These are phyloP conservation scores for Drosophila insularis DNA, from an alignment of 1,140 invertebrate genomes.

Conservation along the genomic window DNA sequence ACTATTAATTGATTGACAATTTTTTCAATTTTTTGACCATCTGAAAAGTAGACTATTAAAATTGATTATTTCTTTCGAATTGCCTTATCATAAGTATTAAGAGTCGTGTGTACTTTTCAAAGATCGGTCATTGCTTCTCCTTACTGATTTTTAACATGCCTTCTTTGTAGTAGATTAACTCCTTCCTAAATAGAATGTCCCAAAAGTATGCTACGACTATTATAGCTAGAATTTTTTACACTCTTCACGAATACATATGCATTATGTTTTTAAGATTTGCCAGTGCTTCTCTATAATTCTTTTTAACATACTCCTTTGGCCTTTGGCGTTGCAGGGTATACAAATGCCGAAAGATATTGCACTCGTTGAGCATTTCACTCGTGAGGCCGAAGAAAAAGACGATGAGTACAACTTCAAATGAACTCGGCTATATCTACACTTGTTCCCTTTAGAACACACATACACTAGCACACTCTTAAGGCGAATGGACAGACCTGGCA, in stretches of 20 bases:
- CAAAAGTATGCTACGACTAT: background rate
- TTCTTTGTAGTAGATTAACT: too few relatives aligned
- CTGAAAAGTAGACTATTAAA: too few relatives aligned
- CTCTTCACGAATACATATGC: background rate
- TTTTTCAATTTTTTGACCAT: too few relatives aligned
- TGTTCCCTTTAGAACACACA: background rate
- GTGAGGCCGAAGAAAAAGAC: conserved; percentile 45
- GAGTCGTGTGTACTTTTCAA: too few relatives aligned
- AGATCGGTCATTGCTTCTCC: too few relatives aligned
- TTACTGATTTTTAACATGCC: too few relatives aligned
- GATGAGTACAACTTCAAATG: conserved; percentile 55
- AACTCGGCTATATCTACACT: conserved; percentile 36
- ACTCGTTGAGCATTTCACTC: conserved; percentile 32
- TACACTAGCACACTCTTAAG: conserved; percentile 20
- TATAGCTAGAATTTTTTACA: too few relatives aligned
- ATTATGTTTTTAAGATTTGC: background rate
- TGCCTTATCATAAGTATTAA: too few relatives aligned
- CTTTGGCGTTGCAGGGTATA: conserved; percentile 2
- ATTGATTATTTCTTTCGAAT: too few relatives aligned
- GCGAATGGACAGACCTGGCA: conserved; percentile 1
- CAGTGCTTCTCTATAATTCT: background rate
- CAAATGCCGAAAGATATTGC: conserved; percentile 50
- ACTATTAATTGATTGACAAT: too few relatives aligned
- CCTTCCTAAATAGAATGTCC: background rate
- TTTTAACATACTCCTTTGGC: background rate